phyloP scores from a whole-genome alignment of 2,113 vertebrate genomes.

The Colaptes auratus region DNA sequence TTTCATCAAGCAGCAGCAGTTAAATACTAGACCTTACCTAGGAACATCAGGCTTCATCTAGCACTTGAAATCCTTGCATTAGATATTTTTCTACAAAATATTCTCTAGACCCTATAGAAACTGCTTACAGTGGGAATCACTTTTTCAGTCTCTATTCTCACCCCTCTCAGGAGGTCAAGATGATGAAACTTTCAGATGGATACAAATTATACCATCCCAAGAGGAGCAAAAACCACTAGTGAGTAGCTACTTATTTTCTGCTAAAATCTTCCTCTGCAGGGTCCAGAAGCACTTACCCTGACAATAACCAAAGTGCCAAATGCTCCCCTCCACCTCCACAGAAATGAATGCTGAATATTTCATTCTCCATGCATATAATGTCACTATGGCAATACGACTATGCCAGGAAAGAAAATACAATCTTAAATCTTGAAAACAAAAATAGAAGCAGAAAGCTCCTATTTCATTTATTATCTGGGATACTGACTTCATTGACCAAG shows the following conservation, averaged over 20 bases:
- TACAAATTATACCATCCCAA: background rate
- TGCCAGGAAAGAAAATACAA: background rate
- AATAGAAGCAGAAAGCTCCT: background rate
- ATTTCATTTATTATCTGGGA: background rate
- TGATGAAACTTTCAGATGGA: background rate
- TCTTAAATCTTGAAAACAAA: background rate
- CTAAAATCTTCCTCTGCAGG: background rate
- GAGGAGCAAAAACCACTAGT: background rate
- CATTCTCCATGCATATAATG: background rate
- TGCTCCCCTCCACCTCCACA: background rate
- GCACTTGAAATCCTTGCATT: background rate
- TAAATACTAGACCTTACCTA: background rate
- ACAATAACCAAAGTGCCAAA: background rate
- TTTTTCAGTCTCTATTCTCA: background rate
- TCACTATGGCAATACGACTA: background rate
- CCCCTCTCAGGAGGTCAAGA: background rate
- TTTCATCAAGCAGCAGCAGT: background rate
- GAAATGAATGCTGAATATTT: background rate
- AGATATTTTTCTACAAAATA: background rate
- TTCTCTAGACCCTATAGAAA: background rate
- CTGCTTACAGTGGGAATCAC: background rate
- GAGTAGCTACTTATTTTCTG: constrained; percentile 10
- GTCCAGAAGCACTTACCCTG: background rate
- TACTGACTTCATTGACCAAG: background rate
- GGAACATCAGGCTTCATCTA: background rate